phyloP scores from a whole-genome alignment of 2,888 invertebrate species.

The Cremastinae sp. region DNA sequence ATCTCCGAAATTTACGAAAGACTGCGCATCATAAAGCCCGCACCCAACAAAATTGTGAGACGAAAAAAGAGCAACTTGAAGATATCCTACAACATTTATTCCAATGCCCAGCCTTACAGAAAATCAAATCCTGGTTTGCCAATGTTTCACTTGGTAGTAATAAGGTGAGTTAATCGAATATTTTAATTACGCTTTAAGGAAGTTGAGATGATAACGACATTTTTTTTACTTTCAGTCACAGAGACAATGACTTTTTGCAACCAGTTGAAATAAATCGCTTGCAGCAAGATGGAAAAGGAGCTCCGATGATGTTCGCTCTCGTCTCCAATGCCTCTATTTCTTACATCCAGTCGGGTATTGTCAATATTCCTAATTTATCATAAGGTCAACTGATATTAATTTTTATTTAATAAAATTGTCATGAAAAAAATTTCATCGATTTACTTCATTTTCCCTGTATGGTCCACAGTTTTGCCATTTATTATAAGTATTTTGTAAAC shows the following conservation, averaged over 20 bases:
- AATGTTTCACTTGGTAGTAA: constrained; percentile 72
- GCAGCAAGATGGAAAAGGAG: constrained; percentile 73
- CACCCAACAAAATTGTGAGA: constrained; percentile 71
- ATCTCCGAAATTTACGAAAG: constrained; percentile 73
- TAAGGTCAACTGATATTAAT: constrained; percentile 42
- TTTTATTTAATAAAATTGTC: constrained; percentile 44
- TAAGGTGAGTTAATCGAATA: constrained; percentile 70
- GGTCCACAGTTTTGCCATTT: too few relatives aligned
- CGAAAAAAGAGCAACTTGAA: constrained; percentile 70
- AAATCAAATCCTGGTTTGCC: constrained; percentile 75
- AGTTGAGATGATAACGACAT: neutral
- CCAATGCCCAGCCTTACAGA: constrained; percentile 69
- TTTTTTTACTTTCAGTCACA: constrained; percentile 69
- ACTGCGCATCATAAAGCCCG: constrained; percentile 75
- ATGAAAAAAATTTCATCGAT: too few relatives aligned
- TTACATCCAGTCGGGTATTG: constrained; percentile 74
- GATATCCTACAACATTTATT: constrained; percentile 76
- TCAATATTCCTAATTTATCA: constrained; percentile 73
- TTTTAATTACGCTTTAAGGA: constrained; percentile 11
- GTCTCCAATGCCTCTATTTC: constrained; percentile 74
- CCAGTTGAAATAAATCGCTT: constrained; percentile 74
- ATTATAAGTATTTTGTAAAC: too few relatives aligned
- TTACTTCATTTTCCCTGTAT: too few relatives aligned
- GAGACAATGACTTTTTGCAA: constrained; percentile 69
- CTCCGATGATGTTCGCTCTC: constrained; percentile 74